Conservation (phyloP, 2,113 vertebrate species). For the Micromys minutus region DNA sequence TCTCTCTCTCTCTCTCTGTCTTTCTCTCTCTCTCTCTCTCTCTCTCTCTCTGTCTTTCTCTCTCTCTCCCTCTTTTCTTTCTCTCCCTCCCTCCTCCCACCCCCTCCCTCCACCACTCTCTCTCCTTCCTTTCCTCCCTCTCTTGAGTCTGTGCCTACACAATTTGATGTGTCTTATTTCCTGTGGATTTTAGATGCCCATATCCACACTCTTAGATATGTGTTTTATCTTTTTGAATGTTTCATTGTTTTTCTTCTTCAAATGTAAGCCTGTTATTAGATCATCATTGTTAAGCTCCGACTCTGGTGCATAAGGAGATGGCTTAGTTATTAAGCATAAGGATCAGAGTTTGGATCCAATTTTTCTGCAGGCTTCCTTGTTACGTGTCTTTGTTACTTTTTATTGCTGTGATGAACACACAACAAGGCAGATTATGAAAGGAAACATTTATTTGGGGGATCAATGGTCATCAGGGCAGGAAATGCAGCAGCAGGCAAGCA, state of each 20-base stretch:
- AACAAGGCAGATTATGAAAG: background rate
- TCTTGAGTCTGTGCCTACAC: background rate
- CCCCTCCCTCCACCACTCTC: no score
- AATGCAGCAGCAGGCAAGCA: background rate
- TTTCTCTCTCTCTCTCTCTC: no score
- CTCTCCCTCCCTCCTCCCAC: no score
- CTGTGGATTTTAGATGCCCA: background rate
- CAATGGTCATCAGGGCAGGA: background rate
- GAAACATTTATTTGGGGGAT: background rate
- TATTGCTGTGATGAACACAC: background rate
- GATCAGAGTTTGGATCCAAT: background rate
- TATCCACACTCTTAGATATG: background rate
- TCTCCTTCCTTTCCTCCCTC: no score
- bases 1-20: no score
- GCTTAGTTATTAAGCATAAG: background rate
- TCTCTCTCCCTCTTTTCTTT: no score
- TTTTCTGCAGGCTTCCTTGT: background rate
- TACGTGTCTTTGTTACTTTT: background rate
- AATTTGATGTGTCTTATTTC: background rate
- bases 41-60: no score
- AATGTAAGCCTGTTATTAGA: background rate
- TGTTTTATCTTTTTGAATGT: no score
- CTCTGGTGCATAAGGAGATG: no score
- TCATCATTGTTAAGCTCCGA: background rate
- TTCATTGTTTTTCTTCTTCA: background rate